Base-by-base conservation (phyloP, 2,797 vertebrate species). In the Phataginus tricuspis region DNA sequence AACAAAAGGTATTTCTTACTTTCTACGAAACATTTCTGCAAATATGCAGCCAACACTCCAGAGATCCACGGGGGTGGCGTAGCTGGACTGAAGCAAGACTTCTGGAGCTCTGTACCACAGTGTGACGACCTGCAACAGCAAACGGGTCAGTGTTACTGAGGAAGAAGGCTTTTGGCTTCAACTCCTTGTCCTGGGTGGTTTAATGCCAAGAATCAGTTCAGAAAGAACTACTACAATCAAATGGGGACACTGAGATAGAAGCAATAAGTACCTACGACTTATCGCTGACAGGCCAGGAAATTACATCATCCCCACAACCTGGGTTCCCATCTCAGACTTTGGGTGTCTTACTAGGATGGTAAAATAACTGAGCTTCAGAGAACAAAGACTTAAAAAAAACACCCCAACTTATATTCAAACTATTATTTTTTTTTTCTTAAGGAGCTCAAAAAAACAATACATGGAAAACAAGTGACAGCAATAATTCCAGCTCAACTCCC, bases 1-100 rank as follows among this genome's bases (percentile, higher is more conserved):
- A 39, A 87, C 10, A 93, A 96, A 96, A 97, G 1, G 19, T 23
- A 69, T 96, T 90, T 97, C 99, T 99, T 99, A 99, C 99, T 99
- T 99, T 98, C 99, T 98, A 91, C 99, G 99, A 98, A 99, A 99
- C 99, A 99, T 99, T 98, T 99, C 99, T 86, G 99, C 99, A 98
- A 99, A 99, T 98, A 99, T 99, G 98, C 99, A 99, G 91, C 99
- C 99, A 88, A 99, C 99, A 31, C 99, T 99, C 99, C 99, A 99
- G 88, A 99, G 99, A 96, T 99, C 99, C 91, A 99, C 99, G 5
- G 99, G 99, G n/a, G 99, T 99, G 97, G 99, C 99, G 4, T 99
- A 99, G 97, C 99, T 99, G 98, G 99, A 99, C 98, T 99, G 99
- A 82, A 99, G 99, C 96, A 99, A 97, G 97, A 99, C 99, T 98